Percentiles rank a stretch among this genome's conserved stretches.
Conservation (phyloP, 2,888 invertebrate species). For the Xiphydria camelus region DNA sequence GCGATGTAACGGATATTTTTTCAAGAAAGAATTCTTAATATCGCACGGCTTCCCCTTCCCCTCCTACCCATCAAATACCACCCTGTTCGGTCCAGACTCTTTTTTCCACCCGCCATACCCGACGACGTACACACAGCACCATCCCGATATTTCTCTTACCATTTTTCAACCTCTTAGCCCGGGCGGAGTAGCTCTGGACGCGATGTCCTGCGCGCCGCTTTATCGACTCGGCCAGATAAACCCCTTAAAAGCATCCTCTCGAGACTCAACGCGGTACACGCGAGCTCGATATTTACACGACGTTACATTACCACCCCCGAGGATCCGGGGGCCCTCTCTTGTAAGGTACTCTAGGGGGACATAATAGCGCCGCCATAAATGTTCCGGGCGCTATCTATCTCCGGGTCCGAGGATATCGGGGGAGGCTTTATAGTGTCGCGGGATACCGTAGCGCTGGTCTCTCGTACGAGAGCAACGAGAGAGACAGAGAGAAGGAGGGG, state of each 20-base stretch:
- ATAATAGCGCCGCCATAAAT: slow-evolving; percentile 26
- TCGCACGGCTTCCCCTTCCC: no score
- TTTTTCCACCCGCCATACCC: no score
- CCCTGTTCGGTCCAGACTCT: no score
- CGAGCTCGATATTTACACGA: no score
- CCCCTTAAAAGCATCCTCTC: neutral
- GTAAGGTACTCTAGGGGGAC: slow-evolving; percentile 9
- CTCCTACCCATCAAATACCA: no score
- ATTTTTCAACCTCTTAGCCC: neutral
- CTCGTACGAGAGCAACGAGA: neutral
- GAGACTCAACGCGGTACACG: no score
- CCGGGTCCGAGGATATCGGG: slow-evolving; percentile 18
- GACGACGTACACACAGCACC: no score
- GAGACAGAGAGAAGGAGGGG: neutral
- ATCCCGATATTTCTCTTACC: neutral
- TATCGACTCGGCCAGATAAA: neutral
- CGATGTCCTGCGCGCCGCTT: neutral
- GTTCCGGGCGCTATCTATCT: slow-evolving; percentile 20
- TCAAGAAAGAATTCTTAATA: no score
- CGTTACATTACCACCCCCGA: no score
- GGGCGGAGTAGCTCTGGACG: neutral
- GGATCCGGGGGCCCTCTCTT: no score
- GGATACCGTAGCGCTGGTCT: slow-evolving; percentile 3
- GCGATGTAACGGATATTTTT: no score
- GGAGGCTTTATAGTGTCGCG: slow-evolving; percentile 4